phyloP scores from a whole-genome alignment of 2,797 vertebrate genomes.

The Falco concolor region DNA sequence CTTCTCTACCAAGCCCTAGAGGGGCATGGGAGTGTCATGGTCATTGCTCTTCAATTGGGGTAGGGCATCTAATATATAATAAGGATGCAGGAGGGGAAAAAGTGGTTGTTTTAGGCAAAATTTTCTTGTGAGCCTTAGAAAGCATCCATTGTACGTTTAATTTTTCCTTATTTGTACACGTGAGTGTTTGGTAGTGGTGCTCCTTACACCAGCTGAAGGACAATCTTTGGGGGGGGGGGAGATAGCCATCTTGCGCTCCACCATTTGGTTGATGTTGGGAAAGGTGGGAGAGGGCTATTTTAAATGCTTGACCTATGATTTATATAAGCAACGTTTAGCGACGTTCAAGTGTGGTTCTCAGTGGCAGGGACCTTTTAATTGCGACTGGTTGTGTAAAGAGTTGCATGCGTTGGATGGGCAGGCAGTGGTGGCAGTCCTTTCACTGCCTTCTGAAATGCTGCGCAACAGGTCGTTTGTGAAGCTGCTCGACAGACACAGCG shows the following conservation, averaged over 20 bases:
- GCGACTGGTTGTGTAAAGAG: background rate
- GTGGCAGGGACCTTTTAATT: background rate
- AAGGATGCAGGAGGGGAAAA: background rate
- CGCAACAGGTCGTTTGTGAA: background rate
- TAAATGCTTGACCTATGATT: background rate
- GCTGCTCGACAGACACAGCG: background rate
- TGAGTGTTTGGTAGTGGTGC: background rate
- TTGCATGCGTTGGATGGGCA: background rate
- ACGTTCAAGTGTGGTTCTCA: background rate
- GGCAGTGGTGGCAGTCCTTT: background rate
- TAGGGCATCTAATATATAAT: background rate
- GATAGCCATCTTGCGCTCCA: background rate
- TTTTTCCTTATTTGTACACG: background rate
- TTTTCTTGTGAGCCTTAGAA: background rate
- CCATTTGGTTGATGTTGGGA: background rate
- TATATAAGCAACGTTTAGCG: background rate
- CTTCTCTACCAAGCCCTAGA: background rate
- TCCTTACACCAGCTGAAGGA: background rate
- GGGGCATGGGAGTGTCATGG: background rate
- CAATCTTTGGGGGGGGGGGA: background rate
- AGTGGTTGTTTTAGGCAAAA: background rate
- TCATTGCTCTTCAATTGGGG: background rate
- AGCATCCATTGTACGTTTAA: fast-evolving
- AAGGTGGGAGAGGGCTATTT: background rate
- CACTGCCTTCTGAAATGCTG: background rate